Evolutionary conservation across 2,113 vertebrate genomes (phyloP).

Genomic region (Phaethon lepturus): DNA sequence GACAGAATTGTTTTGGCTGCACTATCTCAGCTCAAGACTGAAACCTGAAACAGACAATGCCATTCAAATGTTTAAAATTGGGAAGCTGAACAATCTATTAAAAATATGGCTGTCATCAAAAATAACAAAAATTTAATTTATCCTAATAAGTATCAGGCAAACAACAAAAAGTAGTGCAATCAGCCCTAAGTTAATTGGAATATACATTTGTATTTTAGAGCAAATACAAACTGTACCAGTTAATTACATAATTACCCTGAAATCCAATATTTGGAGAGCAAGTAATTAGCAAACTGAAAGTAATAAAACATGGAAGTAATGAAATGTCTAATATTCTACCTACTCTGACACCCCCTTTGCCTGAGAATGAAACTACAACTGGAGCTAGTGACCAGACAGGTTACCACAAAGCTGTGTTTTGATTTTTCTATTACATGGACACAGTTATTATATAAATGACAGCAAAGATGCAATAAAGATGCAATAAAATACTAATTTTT

Average conservation of each 20-base stretch:
- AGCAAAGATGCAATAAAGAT: background rate
- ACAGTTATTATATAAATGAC: background rate
- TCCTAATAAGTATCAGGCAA: background rate
- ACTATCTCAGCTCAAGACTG: background rate
- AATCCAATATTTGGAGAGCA: slow-evolving; percentile 11
- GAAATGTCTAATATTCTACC: background rate
- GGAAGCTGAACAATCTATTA: background rate
- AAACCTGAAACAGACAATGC: background rate
- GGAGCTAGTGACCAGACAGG: background rate
- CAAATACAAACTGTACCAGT: background rate
- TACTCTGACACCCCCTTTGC: background rate
- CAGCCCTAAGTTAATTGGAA: background rate
- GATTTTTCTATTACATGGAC: background rate
- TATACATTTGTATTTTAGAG: background rate
- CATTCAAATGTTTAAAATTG: background rate
- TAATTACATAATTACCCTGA: background rate
- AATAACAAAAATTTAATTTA: background rate
- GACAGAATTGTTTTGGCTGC: slow-evolving; percentile 1
- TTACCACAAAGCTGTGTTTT: background rate
- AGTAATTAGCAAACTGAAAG: background rate
- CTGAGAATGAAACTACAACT: background rate
- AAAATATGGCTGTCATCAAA: background rate
- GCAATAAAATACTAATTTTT: slow-evolving; percentile 8
- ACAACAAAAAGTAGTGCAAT: background rate
- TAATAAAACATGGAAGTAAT: background rate